Evolutionary conservation across 2,113 vertebrate species (phyloP), one percentile per base, ranked within the genome.

Genomic region (Thamnaconus septentrionalis): DNA sequence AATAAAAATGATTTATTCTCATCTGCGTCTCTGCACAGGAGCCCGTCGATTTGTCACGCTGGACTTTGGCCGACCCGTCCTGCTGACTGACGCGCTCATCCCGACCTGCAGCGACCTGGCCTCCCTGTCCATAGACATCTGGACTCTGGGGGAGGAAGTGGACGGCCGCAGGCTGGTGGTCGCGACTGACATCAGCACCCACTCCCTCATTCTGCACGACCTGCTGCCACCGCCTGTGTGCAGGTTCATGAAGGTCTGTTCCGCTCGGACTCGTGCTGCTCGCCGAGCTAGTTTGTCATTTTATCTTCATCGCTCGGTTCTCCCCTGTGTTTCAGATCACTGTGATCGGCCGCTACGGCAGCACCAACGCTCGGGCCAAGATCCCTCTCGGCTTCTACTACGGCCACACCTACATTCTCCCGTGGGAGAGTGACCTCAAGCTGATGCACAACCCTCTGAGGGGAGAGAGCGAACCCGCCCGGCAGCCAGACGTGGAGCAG

Each of bases 301-400:
- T 1, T 41, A 0, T 54, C 3, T 0, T 11, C 7, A 42, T 12
- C 3, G 41, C 5, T 0, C 9, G 3, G 53, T 54, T 9, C 3
- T 39, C 44, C 7, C 7, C 2, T 9, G 7, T 50, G 39, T 66
- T 60, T 71, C 65, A 99, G 97, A 98, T 99, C 79, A 99, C 97
- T 45, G 97, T 99, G 59, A 99, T 99, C 70, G 97, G 97, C 45
- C 96, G 96, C 50, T 99, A 99, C 0, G 97, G 97, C 75, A 98
- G 97, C 87, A 99, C 97, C 82, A 99, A 98, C 66, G 97, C 97
- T 4, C 93, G 97, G 76, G 97, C 97, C 45, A 99, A 99, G 91
- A 98, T 99, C 64, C 97, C 97, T 0, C 74, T 99, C 67, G 97
- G 97, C 7, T 97, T 97, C 91, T 99, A 99, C 82, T 99, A 98